Percentiles rank a stretch among this genome's conserved stretches.
Evolutionary conservation across 2,797 vertebrate genomes (phyloP).

Genomic region (Aselliscus stoliczkanus): DNA sequence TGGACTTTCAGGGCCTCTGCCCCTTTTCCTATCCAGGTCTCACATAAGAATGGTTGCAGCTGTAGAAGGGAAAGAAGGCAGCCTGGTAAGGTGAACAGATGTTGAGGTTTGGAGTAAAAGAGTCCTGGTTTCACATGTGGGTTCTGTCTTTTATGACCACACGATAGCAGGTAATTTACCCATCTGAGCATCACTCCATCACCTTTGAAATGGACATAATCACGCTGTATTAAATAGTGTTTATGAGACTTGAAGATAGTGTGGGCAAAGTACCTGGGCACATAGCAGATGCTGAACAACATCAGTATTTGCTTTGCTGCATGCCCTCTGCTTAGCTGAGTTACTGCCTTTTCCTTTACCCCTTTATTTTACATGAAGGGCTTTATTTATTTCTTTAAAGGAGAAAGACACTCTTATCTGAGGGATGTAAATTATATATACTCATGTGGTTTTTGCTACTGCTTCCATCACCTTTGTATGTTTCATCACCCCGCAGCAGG

Average conservation of each 20-base stretch:
- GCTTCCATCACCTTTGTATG: background rate
- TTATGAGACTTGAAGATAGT: background rate
- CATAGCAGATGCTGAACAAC: rapidly evolving
- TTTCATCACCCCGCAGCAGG: background rate
- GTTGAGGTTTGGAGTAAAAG: background rate
- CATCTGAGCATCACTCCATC: background rate
- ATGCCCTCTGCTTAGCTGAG: background rate
- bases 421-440: background rate
- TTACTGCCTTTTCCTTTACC: background rate
- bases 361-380: background rate
- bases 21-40: background rate
- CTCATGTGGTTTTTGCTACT: background rate
- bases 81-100: background rate
- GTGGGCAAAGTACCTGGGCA: background rate
- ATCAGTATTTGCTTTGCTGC: background rate
- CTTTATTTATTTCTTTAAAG: constrained; percentile 1
- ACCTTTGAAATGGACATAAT: background rate
- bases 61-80: background rate
- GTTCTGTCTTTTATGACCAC: background rate
- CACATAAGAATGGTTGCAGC: rapidly evolving
- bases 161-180: background rate
- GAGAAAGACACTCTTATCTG: background rate
- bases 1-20: background rate
- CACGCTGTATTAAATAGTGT: too few relatives aligned
- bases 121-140: background rate